Conservation (phyloP, 1,140 invertebrate genomes). For the Meloidogyne exigua region DNA sequence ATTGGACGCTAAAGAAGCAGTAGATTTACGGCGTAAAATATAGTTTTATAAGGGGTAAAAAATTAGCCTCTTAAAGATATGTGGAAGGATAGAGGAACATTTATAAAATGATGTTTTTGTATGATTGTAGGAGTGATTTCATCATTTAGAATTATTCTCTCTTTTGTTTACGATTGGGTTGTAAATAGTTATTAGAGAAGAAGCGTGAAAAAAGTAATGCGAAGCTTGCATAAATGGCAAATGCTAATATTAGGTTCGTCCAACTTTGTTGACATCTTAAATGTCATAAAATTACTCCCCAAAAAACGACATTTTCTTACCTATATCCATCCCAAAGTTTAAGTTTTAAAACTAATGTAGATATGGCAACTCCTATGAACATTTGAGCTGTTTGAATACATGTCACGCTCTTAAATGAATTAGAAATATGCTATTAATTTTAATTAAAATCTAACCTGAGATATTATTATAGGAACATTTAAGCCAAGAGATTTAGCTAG, state of each 20-base stretch:
- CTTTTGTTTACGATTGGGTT: slow-evolving; percentile 26
- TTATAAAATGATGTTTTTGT: too few species aligned
- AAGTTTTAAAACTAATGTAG: slow-evolving; percentile 48
- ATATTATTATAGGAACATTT: slow-evolving; percentile 76
- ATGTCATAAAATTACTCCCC: not conserved
- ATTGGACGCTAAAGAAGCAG: not conserved
- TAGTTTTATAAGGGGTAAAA: not conserved
- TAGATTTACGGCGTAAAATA: not conserved
- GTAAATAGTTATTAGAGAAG: slow-evolving; percentile 65
- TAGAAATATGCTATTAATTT: not conserved
- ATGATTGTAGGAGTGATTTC: too few species aligned
- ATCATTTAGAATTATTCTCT: not conserved
- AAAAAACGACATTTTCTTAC: not conserved
- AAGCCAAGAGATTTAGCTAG: slow-evolving; percentile 83
- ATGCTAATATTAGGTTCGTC: slow-evolving; percentile 81
- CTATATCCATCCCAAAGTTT: slow-evolving; percentile 36
- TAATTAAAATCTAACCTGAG: slow-evolving; percentile 68
- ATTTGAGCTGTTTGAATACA: slow-evolving; percentile 77
- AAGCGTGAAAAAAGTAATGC: slow-evolving; percentile 66
- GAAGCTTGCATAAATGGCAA: slow-evolving; percentile 82
- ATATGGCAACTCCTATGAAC: slow-evolving; percentile 49
- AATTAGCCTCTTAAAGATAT: not conserved
- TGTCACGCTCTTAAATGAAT: slow-evolving; percentile 74
- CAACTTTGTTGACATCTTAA: slow-evolving; percentile 77
- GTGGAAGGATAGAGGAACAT: too few species aligned